These are phyloP conservation scores for Rhagoletis pomonella DNA, from an alignment of 1,140 invertebrate genomes.

Conservation along the genomic window DNA sequence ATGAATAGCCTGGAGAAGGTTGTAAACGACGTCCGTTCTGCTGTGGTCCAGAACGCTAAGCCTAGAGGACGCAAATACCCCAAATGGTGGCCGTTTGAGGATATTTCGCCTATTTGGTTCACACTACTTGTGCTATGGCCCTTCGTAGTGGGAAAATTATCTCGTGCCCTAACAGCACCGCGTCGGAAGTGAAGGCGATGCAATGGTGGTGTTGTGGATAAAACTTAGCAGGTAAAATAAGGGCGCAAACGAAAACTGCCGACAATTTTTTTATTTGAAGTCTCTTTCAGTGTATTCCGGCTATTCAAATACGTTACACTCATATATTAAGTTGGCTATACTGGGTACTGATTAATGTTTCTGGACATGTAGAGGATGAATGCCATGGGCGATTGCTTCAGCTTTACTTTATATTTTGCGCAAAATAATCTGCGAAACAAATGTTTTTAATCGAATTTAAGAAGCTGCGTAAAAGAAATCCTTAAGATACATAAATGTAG, in stretches of 20 bases:
- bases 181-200: neutral
- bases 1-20: constrained; percentile 72
- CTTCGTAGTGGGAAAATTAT: constrained; percentile 75
- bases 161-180: constrained; percentile 45
- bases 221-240: neutral
- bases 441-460: constrained; percentile 20
- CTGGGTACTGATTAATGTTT: neutral
- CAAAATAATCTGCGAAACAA: neutral
- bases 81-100: constrained; percentile 76
- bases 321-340: neutral
- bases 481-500: neutral
- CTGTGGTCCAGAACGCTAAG: constrained; percentile 52
- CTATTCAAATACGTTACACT: neutral
- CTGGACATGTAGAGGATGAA: neutral
- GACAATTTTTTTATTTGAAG: neutral
- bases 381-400: neutral
- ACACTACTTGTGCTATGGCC: constrained; percentile 78
- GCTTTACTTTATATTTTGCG: constrained; percentile 27
- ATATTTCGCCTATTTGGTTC: constrained; percentile 77
- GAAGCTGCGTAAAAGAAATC: neutral
- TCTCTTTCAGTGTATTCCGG: neutral
- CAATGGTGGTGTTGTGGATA: neutral
- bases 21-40: constrained; percentile 61
- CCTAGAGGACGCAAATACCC: constrained; percentile 60
- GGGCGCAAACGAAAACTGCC: neutral